Percentiles rank a stretch among this genome's conserved stretches.
Evolutionary conservation across 2,113 vertebrate species (phyloP).

Genomic region (Pluvianellus socialis): DNA sequence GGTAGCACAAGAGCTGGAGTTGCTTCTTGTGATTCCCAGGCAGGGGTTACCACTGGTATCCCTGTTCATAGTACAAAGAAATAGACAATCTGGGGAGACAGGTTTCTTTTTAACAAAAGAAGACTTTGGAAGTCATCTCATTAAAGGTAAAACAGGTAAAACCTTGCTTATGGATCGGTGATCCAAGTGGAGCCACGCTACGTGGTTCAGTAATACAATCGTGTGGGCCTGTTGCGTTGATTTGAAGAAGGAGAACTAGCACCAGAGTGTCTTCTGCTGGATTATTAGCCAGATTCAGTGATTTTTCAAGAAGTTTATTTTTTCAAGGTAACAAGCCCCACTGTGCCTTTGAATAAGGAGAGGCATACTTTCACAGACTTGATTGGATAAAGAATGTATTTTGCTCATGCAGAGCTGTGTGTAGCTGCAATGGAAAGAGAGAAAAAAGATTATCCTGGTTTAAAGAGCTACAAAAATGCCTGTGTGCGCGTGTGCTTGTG

Average conservation of each 20-base stretch:
- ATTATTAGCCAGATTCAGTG: background rate
- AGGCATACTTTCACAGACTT: slow-evolving; percentile 18
- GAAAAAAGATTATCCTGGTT: slow-evolving; percentile 33
- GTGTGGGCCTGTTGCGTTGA: background rate
- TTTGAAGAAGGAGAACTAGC: background rate
- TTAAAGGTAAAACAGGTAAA: background rate
- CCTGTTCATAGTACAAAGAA: background rate
- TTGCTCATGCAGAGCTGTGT: slow-evolving; percentile 13
- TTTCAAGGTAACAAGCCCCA: background rate
- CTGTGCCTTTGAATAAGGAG: slow-evolving; percentile 11
- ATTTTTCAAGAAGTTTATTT: background rate
- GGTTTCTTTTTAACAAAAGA: background rate
- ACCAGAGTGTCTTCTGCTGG: background rate
- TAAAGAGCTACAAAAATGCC: slow-evolving; percentile 43
- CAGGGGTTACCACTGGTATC: background rate
- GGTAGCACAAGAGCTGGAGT: background rate
- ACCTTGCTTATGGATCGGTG: background rate
- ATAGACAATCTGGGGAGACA: background rate
- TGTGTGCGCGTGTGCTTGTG: slow-evolving; percentile 10
- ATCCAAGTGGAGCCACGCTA: background rate
- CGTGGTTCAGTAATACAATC: background rate
- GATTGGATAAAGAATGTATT: slow-evolving; percentile 51
- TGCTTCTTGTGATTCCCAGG: background rate
- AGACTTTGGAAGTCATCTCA: background rate
- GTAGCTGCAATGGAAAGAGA: slow-evolving; percentile 37